Percentiles rank a stretch among this genome's conserved stretches.
phyloP scores from a whole-genome alignment of 2,888 invertebrate genomes.

The Eupithecia subfuscata region DNA sequence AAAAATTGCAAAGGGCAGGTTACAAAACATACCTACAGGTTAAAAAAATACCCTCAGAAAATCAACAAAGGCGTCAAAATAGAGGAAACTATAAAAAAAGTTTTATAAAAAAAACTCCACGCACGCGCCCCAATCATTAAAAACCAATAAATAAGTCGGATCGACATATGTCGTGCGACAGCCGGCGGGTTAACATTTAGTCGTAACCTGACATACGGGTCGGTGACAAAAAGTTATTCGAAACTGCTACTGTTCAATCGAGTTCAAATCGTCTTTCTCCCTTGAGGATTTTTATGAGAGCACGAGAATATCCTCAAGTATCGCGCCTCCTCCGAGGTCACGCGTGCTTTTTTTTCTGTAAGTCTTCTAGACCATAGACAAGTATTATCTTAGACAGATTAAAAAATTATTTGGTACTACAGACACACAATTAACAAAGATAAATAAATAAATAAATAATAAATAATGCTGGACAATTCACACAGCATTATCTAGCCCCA shows the following conservation, averaged over 20 bases:
- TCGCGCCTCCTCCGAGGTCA: too few species aligned
- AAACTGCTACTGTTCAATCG: background rate
- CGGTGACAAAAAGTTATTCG: conserved; percentile 14
- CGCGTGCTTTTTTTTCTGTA: too few species aligned
- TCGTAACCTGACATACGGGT: conserved; percentile 33
- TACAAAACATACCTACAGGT: background rate
- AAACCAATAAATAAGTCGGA: conserved; percentile 76
- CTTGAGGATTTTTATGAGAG: too few species aligned
- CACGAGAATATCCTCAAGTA: too few species aligned
- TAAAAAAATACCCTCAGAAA: conserved; percentile 1
- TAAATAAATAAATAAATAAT: too few species aligned
- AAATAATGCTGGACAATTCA: too few species aligned
- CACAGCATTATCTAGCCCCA: too few species aligned
- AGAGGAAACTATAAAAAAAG: conserved; percentile 9
- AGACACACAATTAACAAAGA: too few species aligned
- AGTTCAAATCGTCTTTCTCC: background rate
- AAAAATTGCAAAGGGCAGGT: too few species aligned
- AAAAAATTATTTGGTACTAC: too few species aligned
- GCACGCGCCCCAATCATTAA: conserved; percentile 72
- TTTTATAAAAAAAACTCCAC: conserved; percentile 33
- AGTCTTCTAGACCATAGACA: too few species aligned
- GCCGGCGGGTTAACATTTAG: conserved; percentile 58
- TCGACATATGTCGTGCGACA: conserved; percentile 74
- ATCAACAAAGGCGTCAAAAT: background rate
- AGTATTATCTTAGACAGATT: too few species aligned